phyloP scores from a whole-genome alignment of 2,888 invertebrate species.

The Amphipyra berbera region DNA sequence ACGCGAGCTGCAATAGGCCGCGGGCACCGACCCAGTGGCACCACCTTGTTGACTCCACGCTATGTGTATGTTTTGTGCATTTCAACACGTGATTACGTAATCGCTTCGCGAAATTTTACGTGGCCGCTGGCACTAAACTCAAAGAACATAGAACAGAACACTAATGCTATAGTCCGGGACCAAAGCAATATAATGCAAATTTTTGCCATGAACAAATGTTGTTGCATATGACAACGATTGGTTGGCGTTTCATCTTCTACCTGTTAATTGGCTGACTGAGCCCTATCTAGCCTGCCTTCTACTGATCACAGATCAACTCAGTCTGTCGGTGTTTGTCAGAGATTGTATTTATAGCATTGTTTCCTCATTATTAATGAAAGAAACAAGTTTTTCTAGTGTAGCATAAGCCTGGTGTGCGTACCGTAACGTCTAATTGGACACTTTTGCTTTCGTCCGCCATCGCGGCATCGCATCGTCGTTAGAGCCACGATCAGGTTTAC shows the following conservation, averaged over 20 bases:
- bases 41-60: slow-evolving; percentile 20
- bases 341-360: not conserved
- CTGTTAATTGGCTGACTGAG: too few species aligned
- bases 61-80: slow-evolving; percentile 42
- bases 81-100: slow-evolving; percentile 42
- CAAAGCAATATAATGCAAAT: not conserved
- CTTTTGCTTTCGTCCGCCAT: slow-evolving; percentile 49
- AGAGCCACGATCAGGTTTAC: slow-evolving; percentile 45
- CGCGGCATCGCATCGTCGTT: slow-evolving; percentile 6
- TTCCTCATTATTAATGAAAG: slow-evolving; percentile 3
- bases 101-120: slow-evolving; percentile 6
- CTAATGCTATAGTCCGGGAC: not conserved
- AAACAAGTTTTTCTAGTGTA: slow-evolving; percentile 18
- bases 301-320: not conserved
- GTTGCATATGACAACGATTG: too few species aligned
- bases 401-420: slow-evolving; percentile 8
- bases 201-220: too few species aligned
- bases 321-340: not conserved
- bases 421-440: slow-evolving; percentile 29
- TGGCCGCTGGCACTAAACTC: slow-evolving; percentile 6
- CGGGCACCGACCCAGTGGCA: slow-evolving; percentile 17
- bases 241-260: too few species aligned
- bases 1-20: slow-evolving; percentile 2
- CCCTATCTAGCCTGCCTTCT: not conserved
- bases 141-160: too few species aligned